A percentile compares a stretch with the other conserved stretches of the same genome.
Evolutionary conservation across 2,888 invertebrate genomes (phyloP).

Genomic region (Harpagoxenus sublaevis): DNA sequence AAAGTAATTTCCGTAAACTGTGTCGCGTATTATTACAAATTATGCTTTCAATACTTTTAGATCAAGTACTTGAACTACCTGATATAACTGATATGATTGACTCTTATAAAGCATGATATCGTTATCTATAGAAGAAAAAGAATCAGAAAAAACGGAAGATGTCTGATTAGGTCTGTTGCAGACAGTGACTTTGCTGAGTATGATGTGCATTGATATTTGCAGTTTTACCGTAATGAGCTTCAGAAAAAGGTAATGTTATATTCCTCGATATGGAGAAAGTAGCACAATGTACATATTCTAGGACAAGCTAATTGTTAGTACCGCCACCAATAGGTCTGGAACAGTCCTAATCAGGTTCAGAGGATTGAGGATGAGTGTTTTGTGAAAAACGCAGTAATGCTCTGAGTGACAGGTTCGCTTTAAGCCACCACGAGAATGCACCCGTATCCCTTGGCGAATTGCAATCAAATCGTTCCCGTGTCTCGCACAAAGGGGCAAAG

Average conservation of each 20-base stretch:
- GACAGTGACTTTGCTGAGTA: slow-evolving; percentile 66
- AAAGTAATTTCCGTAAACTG: background rate
- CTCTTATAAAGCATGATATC: slow-evolving; percentile 11
- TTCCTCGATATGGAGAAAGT: slow-evolving; percentile 13
- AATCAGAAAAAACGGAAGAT: slow-evolving; percentile 73
- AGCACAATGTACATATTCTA: slow-evolving; percentile 31
- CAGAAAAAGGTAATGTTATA: slow-evolving; percentile 17
- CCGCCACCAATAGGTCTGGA: slow-evolving; percentile 83
- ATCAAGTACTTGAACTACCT: background rate
- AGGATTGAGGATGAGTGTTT: slow-evolving; percentile 78
- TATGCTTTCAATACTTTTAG: background rate
- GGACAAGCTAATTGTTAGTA: slow-evolving; percentile 71
- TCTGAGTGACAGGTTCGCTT: slow-evolving; percentile 40
- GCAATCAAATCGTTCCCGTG: background rate
- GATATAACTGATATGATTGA: slow-evolving; percentile 19
- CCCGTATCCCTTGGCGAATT: background rate
- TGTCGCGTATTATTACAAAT: background rate
- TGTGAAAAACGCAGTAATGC: slow-evolving; percentile 82
- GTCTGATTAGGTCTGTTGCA: slow-evolving; percentile 86
- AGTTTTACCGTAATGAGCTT: slow-evolving; percentile 16
- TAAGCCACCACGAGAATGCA: background rate
- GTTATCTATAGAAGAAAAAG: slow-evolving; percentile 31
- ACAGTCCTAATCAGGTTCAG: slow-evolving; percentile 86
- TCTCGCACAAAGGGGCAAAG: slow-evolving; percentile 58
- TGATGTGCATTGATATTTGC: slow-evolving; percentile 56